phyloP scores from a whole-genome alignment of 2,113 vertebrate species.

The Malurus alboscapulatus region DNA sequence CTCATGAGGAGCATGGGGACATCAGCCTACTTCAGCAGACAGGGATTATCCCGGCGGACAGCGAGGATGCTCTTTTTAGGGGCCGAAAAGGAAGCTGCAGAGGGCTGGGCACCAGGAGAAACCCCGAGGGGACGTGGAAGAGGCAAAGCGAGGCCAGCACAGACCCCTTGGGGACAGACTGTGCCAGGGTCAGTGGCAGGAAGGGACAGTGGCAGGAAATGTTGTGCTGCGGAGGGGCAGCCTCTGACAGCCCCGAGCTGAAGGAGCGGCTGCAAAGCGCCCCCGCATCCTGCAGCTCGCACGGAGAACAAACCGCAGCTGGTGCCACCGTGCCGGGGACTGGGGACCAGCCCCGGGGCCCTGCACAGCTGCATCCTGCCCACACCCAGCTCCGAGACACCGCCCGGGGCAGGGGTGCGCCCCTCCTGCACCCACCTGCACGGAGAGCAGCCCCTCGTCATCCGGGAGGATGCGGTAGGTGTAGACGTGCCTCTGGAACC shows the following conservation, averaged over 20 bases:
- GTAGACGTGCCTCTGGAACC: conserved; percentile 85
- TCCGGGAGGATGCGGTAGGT: conserved; percentile 88
- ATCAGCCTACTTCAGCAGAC: neutral
- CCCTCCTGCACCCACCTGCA: conserved; percentile 78
- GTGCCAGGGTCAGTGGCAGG: neutral
- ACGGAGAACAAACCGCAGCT: neutral
- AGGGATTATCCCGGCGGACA: neutral
- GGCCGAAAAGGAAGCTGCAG: neutral
- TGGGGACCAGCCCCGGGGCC: neutral
- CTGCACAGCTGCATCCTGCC: neutral
- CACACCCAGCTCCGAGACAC: neutral
- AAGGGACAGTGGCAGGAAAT: neutral
- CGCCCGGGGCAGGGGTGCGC: neutral
- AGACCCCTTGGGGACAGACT: neutral
- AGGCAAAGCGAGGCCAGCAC: neutral
- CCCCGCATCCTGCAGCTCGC: neutral
- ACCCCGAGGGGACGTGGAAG: neutral
- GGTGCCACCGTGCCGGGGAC: neutral
- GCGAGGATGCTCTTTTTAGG: neutral
- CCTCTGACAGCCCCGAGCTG: rapidly evolving
- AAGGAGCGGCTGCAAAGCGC: neutral
- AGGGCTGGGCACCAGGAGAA: neutral
- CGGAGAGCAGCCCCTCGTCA: conserved; percentile 81
- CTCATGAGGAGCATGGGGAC: neutral
- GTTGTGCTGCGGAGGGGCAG: rapidly evolving